These are phyloP conservation scores for Okapia johnstoni DNA, from an alignment of 2,113 vertebrate genomes.

Conservation along the genomic window DNA sequence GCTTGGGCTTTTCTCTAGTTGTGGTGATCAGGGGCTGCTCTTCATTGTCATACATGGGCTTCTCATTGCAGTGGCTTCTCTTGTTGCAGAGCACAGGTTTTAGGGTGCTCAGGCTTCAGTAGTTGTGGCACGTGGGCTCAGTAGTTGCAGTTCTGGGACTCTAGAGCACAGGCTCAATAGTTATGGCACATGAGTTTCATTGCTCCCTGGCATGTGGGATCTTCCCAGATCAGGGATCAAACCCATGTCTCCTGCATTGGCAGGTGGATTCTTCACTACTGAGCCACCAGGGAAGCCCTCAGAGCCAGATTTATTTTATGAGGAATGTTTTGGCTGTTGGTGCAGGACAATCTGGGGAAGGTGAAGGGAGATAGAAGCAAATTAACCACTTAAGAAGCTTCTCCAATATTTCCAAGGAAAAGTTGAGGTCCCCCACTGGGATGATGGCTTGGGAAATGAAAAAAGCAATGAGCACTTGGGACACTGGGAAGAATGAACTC, in stretches of 20 bases:
- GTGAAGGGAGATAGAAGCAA: neutral
- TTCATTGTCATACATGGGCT: neutral
- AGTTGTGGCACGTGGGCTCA: neutral
- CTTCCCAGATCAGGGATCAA: neutral
- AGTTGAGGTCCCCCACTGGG: neutral
- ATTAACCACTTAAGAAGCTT: neutral
- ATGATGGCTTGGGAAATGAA: neutral
- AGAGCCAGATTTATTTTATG: neutral
- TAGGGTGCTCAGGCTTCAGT: neutral
- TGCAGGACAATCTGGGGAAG: neutral
- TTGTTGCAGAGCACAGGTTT: neutral
- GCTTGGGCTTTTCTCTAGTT: neutral
- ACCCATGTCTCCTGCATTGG: neutral
- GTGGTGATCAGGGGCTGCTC: neutral
- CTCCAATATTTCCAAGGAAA: neutral
- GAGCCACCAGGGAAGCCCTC: neutral
- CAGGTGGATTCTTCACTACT: neutral
- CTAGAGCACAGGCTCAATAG: neutral
- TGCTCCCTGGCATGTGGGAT: neutral
- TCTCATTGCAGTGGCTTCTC: neutral
- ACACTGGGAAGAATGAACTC: neutral
- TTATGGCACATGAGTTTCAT: neutral
- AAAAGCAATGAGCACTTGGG: neutral
- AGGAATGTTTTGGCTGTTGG: neutral
- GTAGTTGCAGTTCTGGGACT: neutral